Evolutionary conservation across 2,113 vertebrate species (phyloP).

Genomic region (Oenanthe oenanthe): DNA sequence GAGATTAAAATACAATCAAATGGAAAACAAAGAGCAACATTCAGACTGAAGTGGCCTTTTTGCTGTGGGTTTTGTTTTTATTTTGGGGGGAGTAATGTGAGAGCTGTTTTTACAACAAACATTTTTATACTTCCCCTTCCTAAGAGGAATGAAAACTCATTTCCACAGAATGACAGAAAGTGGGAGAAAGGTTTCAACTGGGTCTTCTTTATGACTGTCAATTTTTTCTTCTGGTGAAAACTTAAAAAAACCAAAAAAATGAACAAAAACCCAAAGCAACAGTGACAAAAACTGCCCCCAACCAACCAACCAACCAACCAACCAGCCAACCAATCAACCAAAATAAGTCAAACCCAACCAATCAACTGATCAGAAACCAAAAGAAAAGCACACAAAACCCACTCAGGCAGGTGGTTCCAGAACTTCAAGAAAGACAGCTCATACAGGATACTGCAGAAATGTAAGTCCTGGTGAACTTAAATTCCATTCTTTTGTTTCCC

Average conservation of each 20-base stretch:
- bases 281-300: too few relatives aligned
- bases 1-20: constrained; percentile 17
- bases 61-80: not conserved
- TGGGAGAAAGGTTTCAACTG: not conserved
- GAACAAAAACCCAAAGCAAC: not conserved
- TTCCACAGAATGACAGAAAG: not conserved
- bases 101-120: not conserved
- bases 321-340: not conserved
- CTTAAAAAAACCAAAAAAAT: not conserved
- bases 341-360: not conserved
- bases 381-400: not conserved
- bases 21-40: constrained; percentile 19
- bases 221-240: not conserved
- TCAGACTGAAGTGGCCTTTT: not conserved
- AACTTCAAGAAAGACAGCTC: not conserved
- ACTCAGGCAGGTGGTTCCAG: not conserved
- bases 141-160: not conserved
- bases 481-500: not conserved
- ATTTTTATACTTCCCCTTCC: not conserved
- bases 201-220: not conserved
- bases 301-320: not conserved
- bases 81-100: not conserved
- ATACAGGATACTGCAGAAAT: not conserved
- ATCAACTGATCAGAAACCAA: not conserved
- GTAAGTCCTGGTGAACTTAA: not conserved